A percentile compares a stretch with the other conserved stretches of the same genome.
phyloP scores from a whole-genome alignment of 2,888 invertebrate genomes.

The Odontothrips loti region DNA sequence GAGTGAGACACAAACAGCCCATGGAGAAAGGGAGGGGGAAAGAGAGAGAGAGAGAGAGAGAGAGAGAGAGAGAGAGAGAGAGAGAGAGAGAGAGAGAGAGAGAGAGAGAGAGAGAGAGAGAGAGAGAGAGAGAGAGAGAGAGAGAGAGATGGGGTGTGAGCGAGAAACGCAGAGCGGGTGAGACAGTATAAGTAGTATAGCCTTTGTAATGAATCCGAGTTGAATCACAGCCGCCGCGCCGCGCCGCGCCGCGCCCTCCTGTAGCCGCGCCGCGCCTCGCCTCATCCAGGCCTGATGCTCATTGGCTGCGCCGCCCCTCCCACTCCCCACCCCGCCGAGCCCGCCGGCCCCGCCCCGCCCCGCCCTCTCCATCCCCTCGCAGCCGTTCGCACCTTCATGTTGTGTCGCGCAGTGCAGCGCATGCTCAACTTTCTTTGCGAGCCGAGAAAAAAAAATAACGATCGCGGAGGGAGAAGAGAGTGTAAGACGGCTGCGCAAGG shows the following conservation, averaged over 20 bases:
- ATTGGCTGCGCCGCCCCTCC: background rate
- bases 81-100: background rate
- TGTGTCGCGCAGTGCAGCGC: too few relatives aligned
- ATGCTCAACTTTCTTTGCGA: too few relatives aligned
- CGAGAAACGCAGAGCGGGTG: background rate
- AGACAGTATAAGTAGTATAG: background rate
- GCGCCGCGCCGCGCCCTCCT: background rate
- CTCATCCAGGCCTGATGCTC: background rate
- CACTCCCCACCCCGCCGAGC: background rate
- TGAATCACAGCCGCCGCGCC: background rate
- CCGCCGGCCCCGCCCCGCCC: background rate
- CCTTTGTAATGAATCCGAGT: background rate
- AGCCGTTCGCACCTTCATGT: too few relatives aligned
- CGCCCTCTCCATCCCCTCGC: background rate
- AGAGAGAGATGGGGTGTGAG: background rate
- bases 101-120: slow-evolving; percentile 21
- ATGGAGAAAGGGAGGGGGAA: background rate
- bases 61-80: background rate
- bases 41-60: background rate
- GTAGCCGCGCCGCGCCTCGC: too few relatives aligned
- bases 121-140: slow-evolving; percentile 4
- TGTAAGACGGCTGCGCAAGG: too few relatives aligned
- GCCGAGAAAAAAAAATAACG: too few relatives aligned
- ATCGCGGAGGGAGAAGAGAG: too few relatives aligned
- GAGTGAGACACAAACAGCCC: too few relatives aligned